A percentile compares a stretch with the other conserved stretches of the same genome.
Conservation (phyloP, 2,888 invertebrate genomes). For the Drosophila kanekoi region DNA sequence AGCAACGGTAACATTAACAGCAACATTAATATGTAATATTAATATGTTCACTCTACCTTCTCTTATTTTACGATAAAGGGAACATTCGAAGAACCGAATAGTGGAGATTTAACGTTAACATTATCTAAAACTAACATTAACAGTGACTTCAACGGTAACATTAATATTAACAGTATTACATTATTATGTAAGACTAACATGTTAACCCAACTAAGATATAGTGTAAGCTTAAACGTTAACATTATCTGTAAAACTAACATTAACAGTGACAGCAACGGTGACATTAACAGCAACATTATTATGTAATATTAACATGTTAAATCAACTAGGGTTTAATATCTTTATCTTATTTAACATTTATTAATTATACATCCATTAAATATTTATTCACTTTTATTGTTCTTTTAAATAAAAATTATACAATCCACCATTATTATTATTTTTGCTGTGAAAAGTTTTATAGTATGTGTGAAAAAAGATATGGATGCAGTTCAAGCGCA, state of each 20-base stretch:
- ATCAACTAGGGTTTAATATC: not conserved
- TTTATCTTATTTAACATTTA: not conserved
- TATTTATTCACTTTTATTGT: conserved; percentile 3
- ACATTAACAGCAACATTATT: conserved; percentile 4
- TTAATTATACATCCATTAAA: not conserved
- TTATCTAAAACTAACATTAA: conserved; percentile 4
- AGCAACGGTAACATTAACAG: conserved; percentile 2
- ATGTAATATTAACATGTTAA: not conserved
- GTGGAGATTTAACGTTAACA: not conserved
- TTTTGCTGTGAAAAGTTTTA: not conserved
- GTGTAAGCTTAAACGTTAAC: not conserved
- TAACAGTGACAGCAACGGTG: conserved; percentile 15
- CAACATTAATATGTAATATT: conserved; percentile 5
- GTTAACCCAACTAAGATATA: not conserved
- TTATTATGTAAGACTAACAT: not conserved
- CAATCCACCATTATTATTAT: conserved; percentile 14
- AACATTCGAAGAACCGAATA: too few relatives aligned
- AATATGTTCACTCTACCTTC: not conserved
- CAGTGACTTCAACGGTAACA: conserved; percentile 7
- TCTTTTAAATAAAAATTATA: conserved; percentile 4
- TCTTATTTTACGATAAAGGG: too few relatives aligned
- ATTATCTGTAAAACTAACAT: not conserved
- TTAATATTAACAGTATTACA: conserved; percentile 11
- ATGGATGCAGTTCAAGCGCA: conserved; percentile 24
- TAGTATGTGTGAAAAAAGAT: conserved; percentile 10